These are phyloP conservation scores for Agrochola circellaris DNA, from an alignment of 2,888 invertebrate species.

Conservation along the genomic window DNA sequence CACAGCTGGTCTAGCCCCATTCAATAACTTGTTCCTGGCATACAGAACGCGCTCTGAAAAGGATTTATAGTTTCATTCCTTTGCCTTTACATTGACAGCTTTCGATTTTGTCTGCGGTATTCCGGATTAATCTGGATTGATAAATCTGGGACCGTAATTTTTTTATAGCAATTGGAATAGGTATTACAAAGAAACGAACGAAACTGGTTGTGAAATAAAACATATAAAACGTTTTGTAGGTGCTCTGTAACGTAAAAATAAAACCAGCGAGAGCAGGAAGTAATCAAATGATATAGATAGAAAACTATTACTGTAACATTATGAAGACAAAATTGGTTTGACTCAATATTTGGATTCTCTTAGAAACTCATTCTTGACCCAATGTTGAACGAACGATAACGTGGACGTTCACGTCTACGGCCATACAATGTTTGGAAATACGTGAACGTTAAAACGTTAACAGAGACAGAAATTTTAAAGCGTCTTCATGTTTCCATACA, in stretches of 20 bases:
- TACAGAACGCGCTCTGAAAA: conserved; percentile 92
- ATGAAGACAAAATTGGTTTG: background rate
- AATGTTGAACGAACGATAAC: background rate
- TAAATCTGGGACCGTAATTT: background rate
- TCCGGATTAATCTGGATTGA: conserved; percentile 21
- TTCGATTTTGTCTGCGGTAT: conserved; percentile 47
- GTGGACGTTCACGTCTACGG: no score
- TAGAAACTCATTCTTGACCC: background rate
- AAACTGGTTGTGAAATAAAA: background rate
- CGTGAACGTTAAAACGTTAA: no score
- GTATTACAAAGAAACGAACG: background rate
- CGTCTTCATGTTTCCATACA: no score
- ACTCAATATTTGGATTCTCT: background rate
- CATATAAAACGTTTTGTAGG: background rate
- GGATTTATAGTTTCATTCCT: conserved; percentile 63
- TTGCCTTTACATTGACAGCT: conserved; percentile 46
- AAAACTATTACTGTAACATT: no score
- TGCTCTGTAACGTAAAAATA: background rate
- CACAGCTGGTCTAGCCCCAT: conserved; percentile 89
- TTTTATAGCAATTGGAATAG: background rate
- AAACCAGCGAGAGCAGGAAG: background rate
- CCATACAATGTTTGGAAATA: no score
- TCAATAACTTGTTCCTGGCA: conserved; percentile 89
- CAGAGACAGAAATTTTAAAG: no score
- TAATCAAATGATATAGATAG: background rate